Evolutionary conservation across 2,113 vertebrate genomes (phyloP).

Genomic region (Dolichotis patagonum): DNA sequence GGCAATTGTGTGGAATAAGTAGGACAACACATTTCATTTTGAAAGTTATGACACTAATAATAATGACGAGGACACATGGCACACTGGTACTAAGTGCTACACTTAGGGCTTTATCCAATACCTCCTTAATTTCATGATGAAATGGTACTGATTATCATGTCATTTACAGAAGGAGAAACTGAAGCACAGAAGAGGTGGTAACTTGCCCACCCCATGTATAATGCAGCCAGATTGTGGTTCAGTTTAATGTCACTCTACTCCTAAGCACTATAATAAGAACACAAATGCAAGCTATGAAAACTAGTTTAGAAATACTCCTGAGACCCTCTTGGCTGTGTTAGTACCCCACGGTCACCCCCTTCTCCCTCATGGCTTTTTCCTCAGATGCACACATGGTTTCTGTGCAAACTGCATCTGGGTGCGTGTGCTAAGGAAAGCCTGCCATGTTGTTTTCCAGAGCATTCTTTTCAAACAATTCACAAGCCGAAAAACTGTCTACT

Average conservation of each 20-base stretch:
- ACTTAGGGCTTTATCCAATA: neutral
- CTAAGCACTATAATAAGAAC: neutral
- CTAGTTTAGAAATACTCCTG: neutral
- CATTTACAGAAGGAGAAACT: neutral
- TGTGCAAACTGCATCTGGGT: neutral
- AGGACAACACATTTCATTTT: neutral
- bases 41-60: neutral
- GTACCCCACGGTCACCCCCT: neutral
- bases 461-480: conserved; percentile 41
- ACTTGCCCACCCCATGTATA: neutral
- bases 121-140: neutral
- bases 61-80: neutral
- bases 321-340: neutral
- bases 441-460: conserved; percentile 12
- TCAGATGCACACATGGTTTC: neutral
- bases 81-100: neutral
- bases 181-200: neutral
- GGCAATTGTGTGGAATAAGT: neutral
- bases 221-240: neutral
- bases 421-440: neutral
- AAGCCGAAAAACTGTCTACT: conserved; percentile 13
- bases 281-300: neutral
- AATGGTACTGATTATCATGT: neutral
- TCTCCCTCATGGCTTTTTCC: neutral
- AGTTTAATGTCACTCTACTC: neutral